These are phyloP conservation scores for Saccostrea cuccullata DNA, from an alignment of 1,140 invertebrate species.

Conservation along the genomic window DNA sequence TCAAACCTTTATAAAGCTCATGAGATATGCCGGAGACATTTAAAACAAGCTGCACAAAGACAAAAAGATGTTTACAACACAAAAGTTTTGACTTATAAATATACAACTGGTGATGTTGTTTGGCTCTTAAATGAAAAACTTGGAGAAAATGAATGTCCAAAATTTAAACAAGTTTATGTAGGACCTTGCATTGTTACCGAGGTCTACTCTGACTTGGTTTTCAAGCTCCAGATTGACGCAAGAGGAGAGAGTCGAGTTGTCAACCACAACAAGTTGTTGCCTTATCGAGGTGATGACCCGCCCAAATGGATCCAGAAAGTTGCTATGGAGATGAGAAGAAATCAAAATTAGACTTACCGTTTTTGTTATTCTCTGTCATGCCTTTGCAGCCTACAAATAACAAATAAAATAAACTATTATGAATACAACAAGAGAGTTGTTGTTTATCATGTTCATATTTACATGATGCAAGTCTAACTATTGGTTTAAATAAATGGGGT, in stretches of 20 bases:
- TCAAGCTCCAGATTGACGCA: conserved; percentile 11
- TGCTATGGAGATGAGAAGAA: neutral
- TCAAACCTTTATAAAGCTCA: too few relatives aligned
- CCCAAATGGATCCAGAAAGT: neutral
- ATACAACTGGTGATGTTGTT: too few relatives aligned
- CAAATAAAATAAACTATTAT: neutral
- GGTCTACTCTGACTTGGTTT: conserved; percentile 29
- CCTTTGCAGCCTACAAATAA: neutral
- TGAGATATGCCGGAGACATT: too few relatives aligned
- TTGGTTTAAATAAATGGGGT: too few relatives aligned
- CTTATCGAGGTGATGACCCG: neutral
- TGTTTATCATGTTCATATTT: neutral
- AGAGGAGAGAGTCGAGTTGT: neutral
- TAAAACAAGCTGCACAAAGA: too few relatives aligned
- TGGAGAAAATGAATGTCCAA: conserved; percentile 8
- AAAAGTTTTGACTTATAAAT: too few relatives aligned
- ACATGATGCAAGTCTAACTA: neutral
- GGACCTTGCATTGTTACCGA: conserved; percentile 4
- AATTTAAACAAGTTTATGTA: conserved; percentile 8
- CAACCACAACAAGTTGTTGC: conserved; percentile 40
- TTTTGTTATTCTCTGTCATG: neutral
- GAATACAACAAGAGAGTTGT: neutral
- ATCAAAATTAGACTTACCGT: neutral
- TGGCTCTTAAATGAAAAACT: conserved; percentile 20
- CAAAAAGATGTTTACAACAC: too few relatives aligned